Evolutionary conservation across 2,113 vertebrate genomes (phyloP).

Genomic region (Microcebus lehilahytsara): DNA sequence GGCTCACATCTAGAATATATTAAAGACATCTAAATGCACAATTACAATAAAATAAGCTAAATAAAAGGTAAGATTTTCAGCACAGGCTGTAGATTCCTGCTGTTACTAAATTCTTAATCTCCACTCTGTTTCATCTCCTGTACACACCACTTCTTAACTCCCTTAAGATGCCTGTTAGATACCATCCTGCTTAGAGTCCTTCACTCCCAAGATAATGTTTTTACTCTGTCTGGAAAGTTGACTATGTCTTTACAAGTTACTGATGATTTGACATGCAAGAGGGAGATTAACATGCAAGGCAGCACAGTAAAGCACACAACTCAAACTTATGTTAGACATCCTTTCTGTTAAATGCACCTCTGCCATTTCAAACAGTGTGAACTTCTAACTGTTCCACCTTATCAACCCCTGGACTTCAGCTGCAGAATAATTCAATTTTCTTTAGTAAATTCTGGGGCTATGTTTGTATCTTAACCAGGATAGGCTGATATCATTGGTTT

Average conservation of each 20-base stretch:
- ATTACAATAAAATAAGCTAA: background rate
- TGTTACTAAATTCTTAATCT: background rate
- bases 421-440: background rate
- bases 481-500: background rate
- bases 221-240: background rate
- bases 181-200: background rate
- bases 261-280: background rate
- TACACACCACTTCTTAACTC: background rate
- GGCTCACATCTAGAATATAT: background rate
- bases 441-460: background rate
- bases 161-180: background rate
- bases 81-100: background rate
- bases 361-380: background rate
- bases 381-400: background rate
- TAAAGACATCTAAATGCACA: background rate
- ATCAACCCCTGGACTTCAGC: background rate
- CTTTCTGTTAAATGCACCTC: background rate
- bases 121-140: background rate
- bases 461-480: background rate
- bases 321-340: background rate
- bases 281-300: background rate
- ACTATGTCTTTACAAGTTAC: background rate
- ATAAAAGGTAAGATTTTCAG: background rate
- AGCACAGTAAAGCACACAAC: background rate
- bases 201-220: background rate